Percentiles rank a stretch among this genome's conserved stretches.
Conservation (phyloP, 1,140 invertebrate genomes). For the Campoletis sonorensis region DNA sequence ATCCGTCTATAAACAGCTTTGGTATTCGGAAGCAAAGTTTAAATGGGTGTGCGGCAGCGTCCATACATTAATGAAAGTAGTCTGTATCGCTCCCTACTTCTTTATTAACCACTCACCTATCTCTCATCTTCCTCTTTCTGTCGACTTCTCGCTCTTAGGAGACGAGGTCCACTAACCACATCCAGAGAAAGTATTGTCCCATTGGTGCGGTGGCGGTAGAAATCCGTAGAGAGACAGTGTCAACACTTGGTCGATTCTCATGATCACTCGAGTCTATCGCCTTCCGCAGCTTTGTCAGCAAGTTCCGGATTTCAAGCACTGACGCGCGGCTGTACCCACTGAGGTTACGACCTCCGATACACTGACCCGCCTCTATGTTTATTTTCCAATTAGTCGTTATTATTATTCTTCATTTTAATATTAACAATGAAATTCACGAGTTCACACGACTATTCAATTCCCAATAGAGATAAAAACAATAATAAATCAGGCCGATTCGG, state of each 20-base stretch:
- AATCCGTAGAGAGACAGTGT: slow-evolving; percentile 49
- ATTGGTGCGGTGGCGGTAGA: slow-evolving; percentile 1
- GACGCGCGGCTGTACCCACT: slow-evolving; percentile 54
- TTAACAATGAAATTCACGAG: background rate
- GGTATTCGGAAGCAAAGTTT: slow-evolving; percentile 71
- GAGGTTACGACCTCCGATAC: background rate
- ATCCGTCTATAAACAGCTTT: slow-evolving; percentile 52
- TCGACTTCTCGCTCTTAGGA: slow-evolving; percentile 62
- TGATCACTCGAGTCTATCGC: slow-evolving; percentile 75
- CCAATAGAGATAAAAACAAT: background rate
- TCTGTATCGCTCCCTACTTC: slow-evolving; percentile 50
- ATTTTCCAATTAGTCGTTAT: slow-evolving; percentile 36
- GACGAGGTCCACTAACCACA: slow-evolving; percentile 75
- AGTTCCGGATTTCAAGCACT: slow-evolving; percentile 73
- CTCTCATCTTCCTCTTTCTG: slow-evolving; percentile 30
- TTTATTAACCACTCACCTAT: slow-evolving; percentile 1
- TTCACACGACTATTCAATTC: background rate
- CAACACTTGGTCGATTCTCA: slow-evolving; percentile 68
- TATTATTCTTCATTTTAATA: background rate
- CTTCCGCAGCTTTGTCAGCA: slow-evolving; percentile 75
- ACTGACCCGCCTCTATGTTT: slow-evolving; percentile 47
- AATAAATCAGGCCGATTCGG: background rate
- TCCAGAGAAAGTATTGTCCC: slow-evolving; percentile 68
- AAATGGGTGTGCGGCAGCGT: slow-evolving; percentile 61
- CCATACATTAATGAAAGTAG: slow-evolving; percentile 62